Percentiles rank a stretch among this genome's conserved stretches.
Conservation (phyloP, 2,797 vertebrate species). For the Fistularia tabacaria region DNA sequence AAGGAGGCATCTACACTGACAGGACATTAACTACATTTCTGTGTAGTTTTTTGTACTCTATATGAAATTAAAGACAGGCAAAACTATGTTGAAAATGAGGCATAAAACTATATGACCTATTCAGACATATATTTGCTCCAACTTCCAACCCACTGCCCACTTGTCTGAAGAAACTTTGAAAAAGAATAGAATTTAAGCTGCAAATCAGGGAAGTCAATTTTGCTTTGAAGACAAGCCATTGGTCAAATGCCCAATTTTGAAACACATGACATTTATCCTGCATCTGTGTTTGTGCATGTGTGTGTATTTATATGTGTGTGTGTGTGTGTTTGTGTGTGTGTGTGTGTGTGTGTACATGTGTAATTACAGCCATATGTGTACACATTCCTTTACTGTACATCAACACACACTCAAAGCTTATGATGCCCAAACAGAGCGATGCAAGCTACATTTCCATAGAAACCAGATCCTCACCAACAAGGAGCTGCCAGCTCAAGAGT, state of each 20-base stretch:
- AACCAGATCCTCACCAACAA: constrained; percentile 61
- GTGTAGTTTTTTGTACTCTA: background rate
- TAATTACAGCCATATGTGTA: constrained; percentile 69
- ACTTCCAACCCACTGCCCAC: too few relatives aligned
- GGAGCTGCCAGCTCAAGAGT: constrained; percentile 50
- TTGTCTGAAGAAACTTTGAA: too few relatives aligned
- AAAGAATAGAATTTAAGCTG: background rate
- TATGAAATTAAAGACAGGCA: background rate
- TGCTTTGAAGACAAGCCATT: constrained; percentile 21
- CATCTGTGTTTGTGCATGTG: constrained; percentile 28
- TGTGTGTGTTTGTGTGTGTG: constrained; percentile 23
- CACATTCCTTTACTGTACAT: constrained; percentile 66
- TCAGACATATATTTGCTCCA: too few relatives aligned
- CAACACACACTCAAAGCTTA: constrained; percentile 54
- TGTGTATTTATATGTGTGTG: constrained; percentile 9
- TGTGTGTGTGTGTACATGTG: constrained; percentile 40
- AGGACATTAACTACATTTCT: background rate
- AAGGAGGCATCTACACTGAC: too few relatives aligned
- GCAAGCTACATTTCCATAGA: constrained; percentile 64
- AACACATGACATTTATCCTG: constrained; percentile 47
- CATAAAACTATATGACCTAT: too few relatives aligned
- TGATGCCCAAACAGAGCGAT: constrained; percentile 64
- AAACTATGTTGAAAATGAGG: too few relatives aligned
- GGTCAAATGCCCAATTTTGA: constrained; percentile 35
- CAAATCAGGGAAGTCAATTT: constrained; percentile 12